Evolutionary conservation across 2,888 invertebrate species (phyloP).

Genomic region (Nomada ruficornis): DNA sequence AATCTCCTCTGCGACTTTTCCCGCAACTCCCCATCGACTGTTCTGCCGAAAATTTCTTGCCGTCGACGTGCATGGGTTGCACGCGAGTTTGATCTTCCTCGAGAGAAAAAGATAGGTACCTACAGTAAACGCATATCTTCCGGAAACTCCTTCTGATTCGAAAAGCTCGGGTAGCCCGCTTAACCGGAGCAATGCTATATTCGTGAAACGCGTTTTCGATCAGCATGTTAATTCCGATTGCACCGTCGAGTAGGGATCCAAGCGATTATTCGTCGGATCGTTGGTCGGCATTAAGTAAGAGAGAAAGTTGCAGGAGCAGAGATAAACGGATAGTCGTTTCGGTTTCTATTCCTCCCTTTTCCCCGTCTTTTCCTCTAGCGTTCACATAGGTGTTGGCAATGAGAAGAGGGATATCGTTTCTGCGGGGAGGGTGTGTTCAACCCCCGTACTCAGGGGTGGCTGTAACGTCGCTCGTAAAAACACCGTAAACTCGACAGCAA

Average conservation of each 20-base stretch:
- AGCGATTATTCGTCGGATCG: slow-evolving; percentile 50
- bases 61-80: slow-evolving; percentile 2
- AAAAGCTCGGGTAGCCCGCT: not conserved
- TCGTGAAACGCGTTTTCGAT: not conserved
- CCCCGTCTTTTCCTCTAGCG: slow-evolving; percentile 15
- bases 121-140: too few species aligned
- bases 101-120: not conserved
- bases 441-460: slow-evolving; percentile 81
- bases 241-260: slow-evolving; percentile 37
- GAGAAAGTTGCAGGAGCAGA: slow-evolving; percentile 5
- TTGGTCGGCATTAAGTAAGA: slow-evolving; percentile 22
- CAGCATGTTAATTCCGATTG: slow-evolving; percentile 1
- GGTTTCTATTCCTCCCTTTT: slow-evolving; percentile 47
- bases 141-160: too few species aligned
- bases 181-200: too few species aligned
- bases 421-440: slow-evolving; percentile 71
- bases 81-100: not conserved
- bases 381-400: slow-evolving; percentile 67
- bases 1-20: slow-evolving; percentile 47
- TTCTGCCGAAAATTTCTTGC: slow-evolving; percentile 27
- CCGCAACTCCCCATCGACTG: slow-evolving; percentile 14
- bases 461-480: slow-evolving; percentile 84
- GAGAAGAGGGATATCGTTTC: slow-evolving; percentile 73
- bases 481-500: slow-evolving; percentile 85
- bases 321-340: slow-evolving; percentile 53